Percentiles rank a stretch among this genome's conserved stretches.
These are phyloP conservation scores for Cavia aperea DNA, from an alignment of 2,113 vertebrate species.

Conservation along the genomic window DNA sequence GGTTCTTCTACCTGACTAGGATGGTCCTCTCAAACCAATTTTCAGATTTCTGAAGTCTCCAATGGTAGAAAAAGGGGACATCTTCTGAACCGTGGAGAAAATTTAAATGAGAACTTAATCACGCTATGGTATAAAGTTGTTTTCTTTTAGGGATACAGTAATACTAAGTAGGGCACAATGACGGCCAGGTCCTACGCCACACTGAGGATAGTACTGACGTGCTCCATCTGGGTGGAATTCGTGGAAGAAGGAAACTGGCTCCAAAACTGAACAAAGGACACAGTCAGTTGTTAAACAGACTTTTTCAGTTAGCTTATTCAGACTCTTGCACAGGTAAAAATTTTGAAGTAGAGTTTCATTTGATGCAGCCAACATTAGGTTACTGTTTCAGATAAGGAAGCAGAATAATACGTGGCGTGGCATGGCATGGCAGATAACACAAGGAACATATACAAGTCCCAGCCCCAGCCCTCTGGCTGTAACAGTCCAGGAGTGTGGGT, in stretches of 20 bases:
- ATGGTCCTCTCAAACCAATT: neutral
- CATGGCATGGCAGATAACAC: neutral
- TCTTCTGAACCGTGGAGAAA: neutral
- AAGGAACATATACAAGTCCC: neutral
- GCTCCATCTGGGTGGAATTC: neutral
- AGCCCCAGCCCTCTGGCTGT: neutral
- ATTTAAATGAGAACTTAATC: constrained; percentile 10
- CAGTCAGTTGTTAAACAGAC: neutral
- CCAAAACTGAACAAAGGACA: neutral
- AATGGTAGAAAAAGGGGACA: neutral
- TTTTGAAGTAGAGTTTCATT: constrained; percentile 40
- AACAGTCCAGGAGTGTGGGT: neutral
- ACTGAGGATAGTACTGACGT: neutral
- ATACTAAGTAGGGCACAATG: neutral
- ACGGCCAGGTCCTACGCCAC: neutral
- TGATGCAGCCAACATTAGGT: neutral
- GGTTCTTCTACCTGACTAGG: neutral
- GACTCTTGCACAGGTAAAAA: neutral
- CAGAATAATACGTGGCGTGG: neutral
- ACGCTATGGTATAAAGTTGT: neutral
- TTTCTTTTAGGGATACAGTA: neutral
- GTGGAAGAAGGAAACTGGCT: neutral
- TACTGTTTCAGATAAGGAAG: neutral
- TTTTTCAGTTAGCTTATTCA: constrained; percentile 7
- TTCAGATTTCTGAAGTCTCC: neutral